Conservation (phyloP, 2,888 invertebrate species). For the Eumacrocentrus americanus region DNA sequence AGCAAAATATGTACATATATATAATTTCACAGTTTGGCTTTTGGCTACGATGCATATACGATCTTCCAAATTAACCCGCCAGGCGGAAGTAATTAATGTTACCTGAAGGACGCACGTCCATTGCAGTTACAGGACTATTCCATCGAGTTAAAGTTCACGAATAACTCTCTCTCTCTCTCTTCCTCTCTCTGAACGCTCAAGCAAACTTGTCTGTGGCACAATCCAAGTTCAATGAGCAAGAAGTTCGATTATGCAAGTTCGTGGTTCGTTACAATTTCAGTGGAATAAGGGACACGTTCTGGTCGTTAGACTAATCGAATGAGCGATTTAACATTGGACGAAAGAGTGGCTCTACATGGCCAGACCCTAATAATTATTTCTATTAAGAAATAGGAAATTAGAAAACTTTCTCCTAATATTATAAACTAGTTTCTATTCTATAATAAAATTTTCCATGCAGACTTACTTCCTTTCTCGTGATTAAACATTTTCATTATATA, state of each 20-base stretch:
- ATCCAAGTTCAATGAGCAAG: constrained; percentile 25
- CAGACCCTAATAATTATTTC: not conserved
- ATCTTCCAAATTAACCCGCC: not conserved
- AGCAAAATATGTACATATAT: not conserved
- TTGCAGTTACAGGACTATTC: constrained; percentile 6
- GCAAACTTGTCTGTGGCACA: constrained; percentile 15
- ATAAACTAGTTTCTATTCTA: no score
- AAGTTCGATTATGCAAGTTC: constrained; percentile 25
- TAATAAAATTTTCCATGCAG: no score
- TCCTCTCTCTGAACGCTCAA: not conserved
- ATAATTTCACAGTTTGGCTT: no score
- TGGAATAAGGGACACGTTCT: not conserved
- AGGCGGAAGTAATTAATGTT: constrained; percentile 9
- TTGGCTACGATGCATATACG: no score
- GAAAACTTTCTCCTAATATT: not conserved
- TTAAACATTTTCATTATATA: no score
- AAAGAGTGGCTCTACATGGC: not conserved
- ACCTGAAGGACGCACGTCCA: constrained; percentile 2
- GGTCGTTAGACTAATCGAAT: constrained; percentile 12
- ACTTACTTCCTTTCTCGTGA: no score
- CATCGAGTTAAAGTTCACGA: constrained; percentile 13
- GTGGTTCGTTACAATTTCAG: constrained; percentile 18
- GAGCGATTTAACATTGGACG: not conserved
- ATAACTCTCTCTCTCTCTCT: constrained; percentile 1
- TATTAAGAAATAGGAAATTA: not conserved